These are phyloP conservation scores for Ennomos erosarius DNA, from an alignment of 2,888 invertebrate genomes.

Conservation along the genomic window DNA sequence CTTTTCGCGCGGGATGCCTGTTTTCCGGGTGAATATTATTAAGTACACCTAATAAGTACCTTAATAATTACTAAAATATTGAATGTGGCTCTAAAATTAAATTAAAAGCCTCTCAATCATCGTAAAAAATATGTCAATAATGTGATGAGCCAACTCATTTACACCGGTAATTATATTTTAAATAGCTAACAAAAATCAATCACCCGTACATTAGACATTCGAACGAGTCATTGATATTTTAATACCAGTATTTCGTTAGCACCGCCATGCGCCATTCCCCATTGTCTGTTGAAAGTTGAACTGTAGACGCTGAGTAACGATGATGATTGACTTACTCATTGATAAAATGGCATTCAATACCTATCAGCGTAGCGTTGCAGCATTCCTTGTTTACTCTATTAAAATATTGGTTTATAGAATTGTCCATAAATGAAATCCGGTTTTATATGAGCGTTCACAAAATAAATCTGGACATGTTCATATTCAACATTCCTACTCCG, in stretches of 20 bases:
- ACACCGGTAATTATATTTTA: constrained; percentile 24
- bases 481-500: no score
- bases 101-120: no score
- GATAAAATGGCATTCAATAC: constrained; percentile 62
- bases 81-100: no score
- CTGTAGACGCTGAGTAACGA: constrained; percentile 70
- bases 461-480: constrained; percentile 6
- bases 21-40: no score
- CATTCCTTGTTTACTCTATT: constrained; percentile 16
- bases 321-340: constrained; percentile 74
- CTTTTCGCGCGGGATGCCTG: no score
- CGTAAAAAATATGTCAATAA: no score
- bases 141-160: constrained; percentile 8
- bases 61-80: no score
- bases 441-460: constrained; percentile 7
- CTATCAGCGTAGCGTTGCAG: constrained; percentile 47
- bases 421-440: constrained; percentile 14
- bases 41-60: no score
- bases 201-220: constrained; percentile 24
- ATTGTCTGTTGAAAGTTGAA: constrained; percentile 61
- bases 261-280: constrained; percentile 52
- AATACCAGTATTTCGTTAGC: constrained; percentile 30
- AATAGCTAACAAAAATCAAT: constrained; percentile 27
- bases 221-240: constrained; percentile 34
- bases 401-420: constrained; percentile 23